phyloP scores from a whole-genome alignment of 2,113 vertebrate genomes.

The Prietella phreatophila region DNA sequence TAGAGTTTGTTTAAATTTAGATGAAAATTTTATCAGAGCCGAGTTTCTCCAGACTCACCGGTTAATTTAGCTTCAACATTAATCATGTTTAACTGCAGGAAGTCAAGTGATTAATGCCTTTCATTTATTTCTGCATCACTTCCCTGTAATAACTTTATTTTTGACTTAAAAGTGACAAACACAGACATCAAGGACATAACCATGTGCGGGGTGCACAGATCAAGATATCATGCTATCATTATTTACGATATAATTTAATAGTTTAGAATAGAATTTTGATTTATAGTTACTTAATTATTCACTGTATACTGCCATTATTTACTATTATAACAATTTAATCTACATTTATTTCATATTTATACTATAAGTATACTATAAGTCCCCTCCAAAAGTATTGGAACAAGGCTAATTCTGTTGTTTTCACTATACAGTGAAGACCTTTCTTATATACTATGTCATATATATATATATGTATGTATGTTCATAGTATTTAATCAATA shows the following conservation, averaged over 20 bases:
- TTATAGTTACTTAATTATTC: background rate
- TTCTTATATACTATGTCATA: too few species aligned
- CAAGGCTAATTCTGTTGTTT: too few species aligned
- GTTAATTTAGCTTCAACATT: background rate
- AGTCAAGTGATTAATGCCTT: background rate
- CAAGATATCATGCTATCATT: background rate
- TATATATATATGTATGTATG: too few species aligned
- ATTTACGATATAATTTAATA: background rate
- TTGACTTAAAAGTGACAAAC: background rate
- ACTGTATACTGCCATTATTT: background rate
- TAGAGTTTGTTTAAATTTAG: slow-evolving; percentile 19
- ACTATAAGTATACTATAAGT: background rate
- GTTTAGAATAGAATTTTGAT: background rate
- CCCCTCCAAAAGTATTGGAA: too few species aligned
- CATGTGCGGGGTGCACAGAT: too few species aligned
- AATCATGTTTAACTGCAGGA: slow-evolving; percentile 13
- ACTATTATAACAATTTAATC: background rate
- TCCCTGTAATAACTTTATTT: background rate
- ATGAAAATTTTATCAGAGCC: slow-evolving; percentile 20
- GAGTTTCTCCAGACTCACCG: background rate
- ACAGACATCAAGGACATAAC: background rate
- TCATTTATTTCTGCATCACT: background rate
- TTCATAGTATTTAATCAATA: too few species aligned
- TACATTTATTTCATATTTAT: background rate
- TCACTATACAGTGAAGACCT: too few species aligned